Evolutionary conservation across 1,140 invertebrate species (phyloP), one percentile per base, ranked within the genome.

Genomic region (Protaetia brevitarsis): DNA sequence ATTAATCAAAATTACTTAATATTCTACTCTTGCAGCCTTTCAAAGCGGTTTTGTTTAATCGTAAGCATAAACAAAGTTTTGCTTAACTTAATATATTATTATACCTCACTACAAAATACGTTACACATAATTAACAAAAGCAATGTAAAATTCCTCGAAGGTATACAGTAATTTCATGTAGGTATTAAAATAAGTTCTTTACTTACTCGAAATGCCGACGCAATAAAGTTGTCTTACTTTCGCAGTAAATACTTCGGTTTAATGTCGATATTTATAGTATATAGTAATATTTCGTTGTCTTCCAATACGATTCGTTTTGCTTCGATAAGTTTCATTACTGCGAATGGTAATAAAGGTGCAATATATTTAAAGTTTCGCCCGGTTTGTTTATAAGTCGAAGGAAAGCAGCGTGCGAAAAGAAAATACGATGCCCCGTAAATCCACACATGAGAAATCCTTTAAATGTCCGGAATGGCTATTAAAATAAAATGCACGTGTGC

Each of bases 201-300:
- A 2, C 34, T 1, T 16, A 13, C 16, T 3, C 16, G 34, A 8
- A 16, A 37, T 5, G 34, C 34, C 5, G 19, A 19, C 41, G 41
- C 41, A 13, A 23, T 19, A 51, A 51, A 51, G 41, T 5, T 19
- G 11, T 51, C 26, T 51, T 51, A 23, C 41, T 19, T 10, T 3
- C 6, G 41, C 5, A 51, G 41, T 51, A 51, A 51, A 23, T 19
- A 10, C 41, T 23, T 51, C 41, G 11, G 41, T 51, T 8, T 23
- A 51, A 23, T 6, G 16, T 10, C 26, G n/a, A n/a, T 51, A 51
- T 51, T 19, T 51, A 51, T 51, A 10, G 41, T 23, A 51, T n/a
- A n/a, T n/a, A n/a, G n/a, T 51, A 51, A 51, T 51, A 51, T 51
- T 51, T 51, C 41, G 26, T 51, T 51, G 41, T 51, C 19, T 51